Evolutionary conservation across 2,888 invertebrate genomes (phyloP).

Genomic region (Euspilapteryx auroguttella): DNA sequence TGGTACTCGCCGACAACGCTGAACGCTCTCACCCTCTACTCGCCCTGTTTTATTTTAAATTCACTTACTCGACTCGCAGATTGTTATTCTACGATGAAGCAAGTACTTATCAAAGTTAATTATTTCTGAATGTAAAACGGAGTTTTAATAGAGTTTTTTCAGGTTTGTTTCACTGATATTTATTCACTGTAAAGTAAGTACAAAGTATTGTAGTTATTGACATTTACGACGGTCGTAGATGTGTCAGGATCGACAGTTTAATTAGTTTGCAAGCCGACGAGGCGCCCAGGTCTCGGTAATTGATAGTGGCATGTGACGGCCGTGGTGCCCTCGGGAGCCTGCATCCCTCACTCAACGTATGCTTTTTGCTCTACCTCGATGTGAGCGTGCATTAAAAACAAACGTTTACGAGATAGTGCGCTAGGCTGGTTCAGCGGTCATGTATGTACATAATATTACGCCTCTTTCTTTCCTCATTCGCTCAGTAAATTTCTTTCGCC

Average conservation of each 20-base stretch:
- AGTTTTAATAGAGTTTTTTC: too few relatives aligned
- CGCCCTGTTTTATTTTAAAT: constrained; percentile 54
- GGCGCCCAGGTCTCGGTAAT: constrained; percentile 26
- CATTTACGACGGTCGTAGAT: too few relatives aligned
- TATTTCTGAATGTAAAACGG: constrained; percentile 29
- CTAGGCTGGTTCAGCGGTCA: too few relatives aligned
- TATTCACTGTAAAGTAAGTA: too few relatives aligned
- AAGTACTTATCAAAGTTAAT: constrained; percentile 39
- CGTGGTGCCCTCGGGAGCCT: constrained; percentile 4
- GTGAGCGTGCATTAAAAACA: neutral
- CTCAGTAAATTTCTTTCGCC: too few relatives aligned
- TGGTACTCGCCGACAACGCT: too few relatives aligned
- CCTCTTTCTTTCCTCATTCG: too few relatives aligned
- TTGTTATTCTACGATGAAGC: constrained; percentile 45
- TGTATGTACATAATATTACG: too few relatives aligned
- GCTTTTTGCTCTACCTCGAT: neutral
- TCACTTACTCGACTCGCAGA: constrained; percentile 47
- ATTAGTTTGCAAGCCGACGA: constrained; percentile 21
- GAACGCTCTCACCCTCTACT: constrained; percentile 28
- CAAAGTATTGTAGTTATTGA: too few relatives aligned
- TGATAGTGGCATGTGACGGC: constrained; percentile 54
- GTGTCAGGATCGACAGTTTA: constrained; percentile 22
- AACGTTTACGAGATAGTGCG: too few relatives aligned
- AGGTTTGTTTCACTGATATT: constrained; percentile 3
- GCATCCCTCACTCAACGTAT: neutral